These are phyloP conservation scores for Drosophila histrio DNA, from an alignment of 2,888 invertebrate species.

Conservation along the genomic window DNA sequence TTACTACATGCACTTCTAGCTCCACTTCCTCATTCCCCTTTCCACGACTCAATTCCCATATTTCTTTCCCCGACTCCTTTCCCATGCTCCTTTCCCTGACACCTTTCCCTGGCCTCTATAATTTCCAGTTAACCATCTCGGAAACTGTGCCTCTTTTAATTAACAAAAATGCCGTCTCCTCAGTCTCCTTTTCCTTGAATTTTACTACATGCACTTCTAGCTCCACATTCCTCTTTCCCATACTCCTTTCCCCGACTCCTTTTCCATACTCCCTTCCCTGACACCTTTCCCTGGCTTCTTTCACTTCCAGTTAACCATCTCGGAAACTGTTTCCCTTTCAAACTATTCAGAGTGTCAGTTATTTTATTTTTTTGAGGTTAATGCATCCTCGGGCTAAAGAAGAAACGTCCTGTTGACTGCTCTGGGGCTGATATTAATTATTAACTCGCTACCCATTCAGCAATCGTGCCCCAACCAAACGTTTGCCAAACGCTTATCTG, in stretches of 20 bases:
- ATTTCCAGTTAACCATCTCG: background rate
- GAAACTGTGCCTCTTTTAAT: conserved; percentile 22
- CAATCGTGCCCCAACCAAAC: conserved; percentile 16
- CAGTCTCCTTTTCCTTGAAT: background rate
- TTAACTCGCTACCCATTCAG: conserved; percentile 69
- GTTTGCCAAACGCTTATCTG: conserved; percentile 58
- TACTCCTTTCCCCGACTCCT: background rate
- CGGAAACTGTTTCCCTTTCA: conserved; percentile 25
- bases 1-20: no score
- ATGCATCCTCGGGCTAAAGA: conserved; percentile 70
- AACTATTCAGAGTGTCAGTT: conserved; percentile 62
- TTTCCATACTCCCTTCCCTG: background rate
- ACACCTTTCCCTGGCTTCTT: background rate
- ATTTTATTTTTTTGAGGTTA: conserved; percentile 64
- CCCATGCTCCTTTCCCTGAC: no score
- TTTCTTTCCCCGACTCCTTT: no score
- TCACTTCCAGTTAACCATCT: conserved; percentile 1
- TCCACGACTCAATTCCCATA: no score
- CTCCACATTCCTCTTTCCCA: background rate
- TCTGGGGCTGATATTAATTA: conserved; percentile 72
- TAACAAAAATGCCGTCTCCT: background rate
- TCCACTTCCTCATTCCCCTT: background rate
- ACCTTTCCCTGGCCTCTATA: background rate
- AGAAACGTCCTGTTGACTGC: conserved; percentile 49
- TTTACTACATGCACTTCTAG: background rate